Evolutionary conservation across 2,888 invertebrate species (phyloP).

Genomic region (Drosophila heteroneura): DNA sequence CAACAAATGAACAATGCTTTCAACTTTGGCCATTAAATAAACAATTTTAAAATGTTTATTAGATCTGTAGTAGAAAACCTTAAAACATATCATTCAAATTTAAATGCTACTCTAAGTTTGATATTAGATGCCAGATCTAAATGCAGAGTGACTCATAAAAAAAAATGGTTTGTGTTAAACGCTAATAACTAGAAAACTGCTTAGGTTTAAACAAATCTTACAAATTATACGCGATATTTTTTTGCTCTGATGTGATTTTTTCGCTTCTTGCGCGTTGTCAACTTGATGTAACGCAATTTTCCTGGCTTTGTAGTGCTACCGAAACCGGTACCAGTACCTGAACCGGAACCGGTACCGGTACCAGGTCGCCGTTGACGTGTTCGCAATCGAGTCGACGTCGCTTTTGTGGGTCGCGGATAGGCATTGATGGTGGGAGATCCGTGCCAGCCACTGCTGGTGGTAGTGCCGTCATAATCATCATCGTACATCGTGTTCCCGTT

Average conservation of each 20-base stretch:
- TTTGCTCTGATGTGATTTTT: slow-evolving; percentile 79
- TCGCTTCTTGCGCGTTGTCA: slow-evolving; percentile 72
- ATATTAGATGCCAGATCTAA: slow-evolving; percentile 13
- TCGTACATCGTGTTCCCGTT: slow-evolving; percentile 47
- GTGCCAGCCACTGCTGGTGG: slow-evolving; percentile 28
- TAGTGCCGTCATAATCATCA: slow-evolving; percentile 46
- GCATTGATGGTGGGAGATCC: slow-evolving; percentile 4
- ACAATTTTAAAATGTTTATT: background rate
- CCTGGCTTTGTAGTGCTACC: slow-evolving; percentile 4
- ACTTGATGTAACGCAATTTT: slow-evolving; percentile 62
- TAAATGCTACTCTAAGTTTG: slow-evolving; percentile 4
- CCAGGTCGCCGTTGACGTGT: slow-evolving; percentile 26
- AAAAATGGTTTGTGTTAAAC: background rate
- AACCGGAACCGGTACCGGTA: background rate
- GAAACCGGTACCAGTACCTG: background rate
- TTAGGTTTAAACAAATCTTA: background rate
- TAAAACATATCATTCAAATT: background rate
- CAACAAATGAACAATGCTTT: background rate
- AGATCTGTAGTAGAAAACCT: background rate
- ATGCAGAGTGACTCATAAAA: slow-evolving; percentile 15
- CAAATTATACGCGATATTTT: slow-evolving; percentile 64
- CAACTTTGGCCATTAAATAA: background rate
- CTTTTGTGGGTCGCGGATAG: slow-evolving; percentile 29
- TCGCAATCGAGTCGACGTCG: slow-evolving; percentile 31
- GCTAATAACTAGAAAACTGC: slow-evolving; percentile 9